These are phyloP conservation scores for Cassiopea andromeda DNA, from an alignment of 30 jellyfish, hydroid and myxozoan species.

Conservation along the genomic window DNA sequence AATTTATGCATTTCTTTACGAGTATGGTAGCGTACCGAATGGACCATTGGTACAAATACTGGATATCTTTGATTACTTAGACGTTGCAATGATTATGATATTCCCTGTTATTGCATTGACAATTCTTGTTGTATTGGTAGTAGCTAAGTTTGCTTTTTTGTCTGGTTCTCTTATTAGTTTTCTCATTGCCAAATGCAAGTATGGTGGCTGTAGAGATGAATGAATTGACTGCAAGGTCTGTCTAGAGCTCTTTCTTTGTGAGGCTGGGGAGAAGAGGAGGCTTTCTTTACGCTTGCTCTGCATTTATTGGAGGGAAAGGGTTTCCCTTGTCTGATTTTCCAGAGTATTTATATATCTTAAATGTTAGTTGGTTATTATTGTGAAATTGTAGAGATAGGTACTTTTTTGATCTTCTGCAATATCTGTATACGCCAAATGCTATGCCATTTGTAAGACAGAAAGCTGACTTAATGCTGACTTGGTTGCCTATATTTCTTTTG, in stretches of 20 bases:
- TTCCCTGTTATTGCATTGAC: background rate
- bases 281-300: background rate
- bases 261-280: background rate
- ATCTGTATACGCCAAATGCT: background rate
- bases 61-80: background rate
- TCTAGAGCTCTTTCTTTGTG: background rate
- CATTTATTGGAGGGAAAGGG: background rate
- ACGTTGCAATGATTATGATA: background rate
- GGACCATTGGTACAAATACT: constrained; percentile 1
- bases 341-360: background rate
- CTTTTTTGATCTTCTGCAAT: background rate
- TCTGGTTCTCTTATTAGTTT: background rate
- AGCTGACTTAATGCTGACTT: background rate
- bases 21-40: background rate
- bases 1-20: constrained; percentile 1
- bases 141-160: background rate
- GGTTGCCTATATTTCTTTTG: background rate
- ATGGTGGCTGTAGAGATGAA: background rate
- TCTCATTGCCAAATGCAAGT: background rate
- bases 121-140: background rate
- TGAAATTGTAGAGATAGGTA: background rate
- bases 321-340: background rate
- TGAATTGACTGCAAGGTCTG: background rate
- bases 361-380: background rate
- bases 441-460: background rate